Evolutionary conservation across 37 sponge, comb jelly and placozoan genomes (phyloP), one percentile per base, ranked within the genome.

Genomic region (Ianthella basta): DNA sequence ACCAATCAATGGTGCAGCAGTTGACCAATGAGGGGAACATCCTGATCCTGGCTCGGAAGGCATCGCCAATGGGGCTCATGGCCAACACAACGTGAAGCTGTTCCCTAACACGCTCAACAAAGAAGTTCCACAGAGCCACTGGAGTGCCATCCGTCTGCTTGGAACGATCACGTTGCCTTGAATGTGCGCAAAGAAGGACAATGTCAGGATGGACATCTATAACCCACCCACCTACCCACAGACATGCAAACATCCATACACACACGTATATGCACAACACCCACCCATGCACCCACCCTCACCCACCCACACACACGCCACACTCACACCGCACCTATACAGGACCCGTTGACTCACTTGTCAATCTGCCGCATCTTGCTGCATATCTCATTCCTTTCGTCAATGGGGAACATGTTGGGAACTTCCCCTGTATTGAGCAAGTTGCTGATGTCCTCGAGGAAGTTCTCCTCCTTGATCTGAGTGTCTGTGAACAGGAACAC

Each of bases 1-100:
- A 98, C 99, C 99, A 98, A 82, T 98, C 99, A 53, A 98, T 98
- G 60, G 99, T 98, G 72, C 99, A 98, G 82, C 99, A 98, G 88
- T 94, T 98, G 63, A 98, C 96, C 38, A 98, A 89, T 32, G 99
- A 96, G 50, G 99, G 99, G 84, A 98, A 98, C 97, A 94, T 98
- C 29, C 99, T 72, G 4, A 98, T 87, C 30, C 96, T 75, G 41
- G 88, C 96, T 14, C 99, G 60, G 70, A 98, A 96, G 54, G 99
- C 89, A 80, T 98, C 97, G 59, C 99, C 99, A 63, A 98, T 98
- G 65, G 99, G 99, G 65, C 96, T 96, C 93, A 98, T 94, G 61
- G 93, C 89, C 68, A 98, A 87, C 10, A 94, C 93, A 18, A 98
- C 80, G 81, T 98, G 99, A 19, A 98, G 93, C 73, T 96, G 90